Evolutionary conservation across 1,140 invertebrate species (phyloP).

Genomic region (Heliothis virescens): DNA sequence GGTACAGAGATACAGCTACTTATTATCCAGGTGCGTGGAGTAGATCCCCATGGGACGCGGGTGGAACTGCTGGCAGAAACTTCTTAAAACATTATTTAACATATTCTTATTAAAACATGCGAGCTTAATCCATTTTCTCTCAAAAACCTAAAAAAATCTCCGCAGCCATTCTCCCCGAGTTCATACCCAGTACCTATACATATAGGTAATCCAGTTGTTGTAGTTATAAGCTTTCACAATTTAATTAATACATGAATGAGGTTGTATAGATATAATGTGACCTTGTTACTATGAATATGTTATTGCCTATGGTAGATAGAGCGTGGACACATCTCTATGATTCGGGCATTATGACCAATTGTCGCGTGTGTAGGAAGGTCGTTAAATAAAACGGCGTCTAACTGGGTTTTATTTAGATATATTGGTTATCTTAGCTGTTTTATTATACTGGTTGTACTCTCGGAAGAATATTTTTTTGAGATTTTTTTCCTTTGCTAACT

Average conservation of each 20-base stretch:
- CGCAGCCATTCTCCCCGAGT: too few relatives aligned
- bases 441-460: too few relatives aligned
- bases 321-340: not conserved
- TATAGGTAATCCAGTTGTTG: not conserved
- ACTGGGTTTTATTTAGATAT: conserved; percentile 14
- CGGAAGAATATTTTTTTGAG: too few relatives aligned
- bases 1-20: too few relatives aligned
- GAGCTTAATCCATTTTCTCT: too few relatives aligned
- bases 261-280: not conserved
- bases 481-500: too few relatives aligned
- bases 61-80: too few relatives aligned
- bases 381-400: not conserved
- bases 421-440: not conserved
- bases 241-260: conserved; percentile 4
- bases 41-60: too few relatives aligned
- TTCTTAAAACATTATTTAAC: too few relatives aligned
- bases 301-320: conserved; percentile 1
- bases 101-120: too few relatives aligned
- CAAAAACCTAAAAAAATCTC: too few relatives aligned
- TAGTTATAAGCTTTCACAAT: conserved; percentile 9
- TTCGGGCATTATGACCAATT: conserved; percentile 25
- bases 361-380: conserved; percentile 31
- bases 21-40: too few relatives aligned
- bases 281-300: not conserved
- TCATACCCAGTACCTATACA: not conserved